Evolutionary conservation across 2,888 invertebrate species (phyloP).

Genomic region (Girardia tigrina): DNA sequence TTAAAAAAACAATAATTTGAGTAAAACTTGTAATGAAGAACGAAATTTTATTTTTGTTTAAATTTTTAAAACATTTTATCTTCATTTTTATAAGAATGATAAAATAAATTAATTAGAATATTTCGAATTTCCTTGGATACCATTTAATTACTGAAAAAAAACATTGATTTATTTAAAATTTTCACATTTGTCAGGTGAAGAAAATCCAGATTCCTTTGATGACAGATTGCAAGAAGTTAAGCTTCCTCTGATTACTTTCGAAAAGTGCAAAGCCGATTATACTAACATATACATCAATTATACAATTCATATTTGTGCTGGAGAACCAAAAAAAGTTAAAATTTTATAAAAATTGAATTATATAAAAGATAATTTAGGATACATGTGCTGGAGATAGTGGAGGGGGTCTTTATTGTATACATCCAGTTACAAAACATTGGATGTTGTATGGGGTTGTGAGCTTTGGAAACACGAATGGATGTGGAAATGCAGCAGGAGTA

Average conservation of each 20-base stretch:
- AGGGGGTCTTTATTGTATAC: constrained; percentile 29
- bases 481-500: constrained; percentile 30
- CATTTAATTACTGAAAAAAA: too few species aligned
- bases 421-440: constrained; percentile 27
- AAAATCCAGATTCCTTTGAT: too few species aligned
- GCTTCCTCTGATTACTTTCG: neutral
- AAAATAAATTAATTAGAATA: too few species aligned
- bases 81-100: too few species aligned
- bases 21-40: too few species aligned
- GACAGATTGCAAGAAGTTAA: constrained; percentile 21
- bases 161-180: too few species aligned
- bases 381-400: constrained; percentile 33
- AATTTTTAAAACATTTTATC: too few species aligned
- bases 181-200: too few species aligned
- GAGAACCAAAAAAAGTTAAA: neutral
- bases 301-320: constrained; percentile 26
- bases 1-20: too few species aligned
- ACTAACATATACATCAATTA: neutral
- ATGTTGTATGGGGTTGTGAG: constrained; percentile 31
- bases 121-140: too few species aligned
- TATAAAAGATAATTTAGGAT: neutral
- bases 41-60: too few species aligned
- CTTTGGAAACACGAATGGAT: constrained; percentile 27
- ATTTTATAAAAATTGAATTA: too few species aligned
- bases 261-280: constrained; percentile 8